Conservation (phyloP, 2,888 invertebrate species). For the Eupithecia vulgata region DNA sequence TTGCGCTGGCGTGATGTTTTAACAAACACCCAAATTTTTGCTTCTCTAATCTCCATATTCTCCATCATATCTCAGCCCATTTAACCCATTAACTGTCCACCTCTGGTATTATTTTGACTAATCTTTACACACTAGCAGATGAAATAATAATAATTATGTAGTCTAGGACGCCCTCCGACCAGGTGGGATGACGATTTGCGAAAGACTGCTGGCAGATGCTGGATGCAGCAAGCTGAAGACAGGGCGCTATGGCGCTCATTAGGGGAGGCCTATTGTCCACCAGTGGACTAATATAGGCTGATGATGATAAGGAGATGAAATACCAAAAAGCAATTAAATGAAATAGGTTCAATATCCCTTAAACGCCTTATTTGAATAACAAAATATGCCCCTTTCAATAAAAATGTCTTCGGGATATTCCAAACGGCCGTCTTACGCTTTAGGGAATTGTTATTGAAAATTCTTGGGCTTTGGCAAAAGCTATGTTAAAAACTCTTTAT, state of each 20-base stretch:
- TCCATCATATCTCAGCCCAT: neutral
- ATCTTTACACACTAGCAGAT: neutral
- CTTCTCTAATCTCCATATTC: neutral
- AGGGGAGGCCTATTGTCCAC: too few relatives aligned
- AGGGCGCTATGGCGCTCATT: too few relatives aligned
- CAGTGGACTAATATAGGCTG: too few relatives aligned
- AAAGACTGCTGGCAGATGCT: too few relatives aligned
- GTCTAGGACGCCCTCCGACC: too few relatives aligned
- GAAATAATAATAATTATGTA: too few relatives aligned
- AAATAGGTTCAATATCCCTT: neutral
- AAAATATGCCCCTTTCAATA: conserved; percentile 15
- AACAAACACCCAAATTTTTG: neutral
- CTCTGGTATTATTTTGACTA: neutral
- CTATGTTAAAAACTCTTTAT: neutral
- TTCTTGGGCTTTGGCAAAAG: neutral
- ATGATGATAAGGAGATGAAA: too few relatives aligned
- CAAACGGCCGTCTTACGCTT: neutral
- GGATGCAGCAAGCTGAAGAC: too few relatives aligned
- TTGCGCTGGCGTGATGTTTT: neutral
- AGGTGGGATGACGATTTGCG: too few relatives aligned
- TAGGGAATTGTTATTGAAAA: neutral
- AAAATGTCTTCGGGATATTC: neutral
- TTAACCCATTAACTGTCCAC: neutral
- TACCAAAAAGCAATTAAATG: conserved; percentile 13
- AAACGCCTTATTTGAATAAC: conserved; percentile 19